A percentile compares a stretch with the other conserved stretches of the same genome.
Conservation (phyloP, 2,113 vertebrate species). For the Hemibagrus wyckioides region DNA sequence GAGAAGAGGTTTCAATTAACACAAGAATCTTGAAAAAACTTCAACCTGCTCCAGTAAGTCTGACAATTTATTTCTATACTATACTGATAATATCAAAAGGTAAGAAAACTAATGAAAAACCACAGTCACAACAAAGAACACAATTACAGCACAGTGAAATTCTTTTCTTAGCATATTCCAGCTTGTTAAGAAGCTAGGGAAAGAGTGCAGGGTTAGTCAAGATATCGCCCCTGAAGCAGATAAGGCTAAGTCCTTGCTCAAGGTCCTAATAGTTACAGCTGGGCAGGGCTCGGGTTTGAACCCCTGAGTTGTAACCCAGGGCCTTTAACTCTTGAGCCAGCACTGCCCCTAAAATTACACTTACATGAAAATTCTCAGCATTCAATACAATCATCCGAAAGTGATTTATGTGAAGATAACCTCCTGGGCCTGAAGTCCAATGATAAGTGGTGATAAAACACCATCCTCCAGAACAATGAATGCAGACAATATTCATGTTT, state of each 20-base stretch:
- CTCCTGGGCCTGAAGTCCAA: neutral
- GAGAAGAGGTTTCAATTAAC: neutral
- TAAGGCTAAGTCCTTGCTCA: neutral
- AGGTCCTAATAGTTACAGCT: neutral
- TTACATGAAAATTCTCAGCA: neutral
- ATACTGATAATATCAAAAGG: neutral
- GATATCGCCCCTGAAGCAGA: neutral
- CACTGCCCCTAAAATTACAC: neutral
- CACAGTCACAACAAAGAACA: neutral
- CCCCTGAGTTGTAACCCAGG: neutral
- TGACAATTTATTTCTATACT: too few relatives aligned
- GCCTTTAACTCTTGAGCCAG: neutral
- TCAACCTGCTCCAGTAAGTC: neutral
- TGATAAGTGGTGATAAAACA: too few relatives aligned
- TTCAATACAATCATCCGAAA: neutral
- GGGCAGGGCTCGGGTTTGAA: neutral
- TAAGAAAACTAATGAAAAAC: neutral
- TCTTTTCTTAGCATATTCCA: neutral
- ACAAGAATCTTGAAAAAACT: neutral
- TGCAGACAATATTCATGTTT: too few relatives aligned
- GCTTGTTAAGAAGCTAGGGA: neutral
- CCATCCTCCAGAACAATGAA: too few relatives aligned
- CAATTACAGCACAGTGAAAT: neutral
- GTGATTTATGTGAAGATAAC: neutral
- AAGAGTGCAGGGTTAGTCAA: neutral